Conservation (phyloP, 2,113 vertebrate genomes). For the Thalassarche chlororhynchos region DNA sequence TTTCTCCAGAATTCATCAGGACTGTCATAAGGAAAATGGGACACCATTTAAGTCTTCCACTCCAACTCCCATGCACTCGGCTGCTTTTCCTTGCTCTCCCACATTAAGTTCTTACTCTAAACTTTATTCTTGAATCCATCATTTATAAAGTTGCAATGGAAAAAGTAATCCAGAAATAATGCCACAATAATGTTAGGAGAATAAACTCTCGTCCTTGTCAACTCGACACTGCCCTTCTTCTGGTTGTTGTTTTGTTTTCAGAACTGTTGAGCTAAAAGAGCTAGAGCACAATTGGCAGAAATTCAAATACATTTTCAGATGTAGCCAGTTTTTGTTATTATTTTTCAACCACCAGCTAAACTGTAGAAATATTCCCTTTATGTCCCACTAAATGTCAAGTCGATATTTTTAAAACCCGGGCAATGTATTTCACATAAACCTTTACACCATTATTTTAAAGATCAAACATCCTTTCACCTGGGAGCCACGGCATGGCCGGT, state of each 20-base stretch:
- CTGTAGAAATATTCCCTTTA: slow-evolving; percentile 26
- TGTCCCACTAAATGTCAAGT: slow-evolving; percentile 48
- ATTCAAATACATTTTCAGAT: background rate
- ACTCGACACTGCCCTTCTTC: background rate
- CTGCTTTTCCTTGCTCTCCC: background rate
- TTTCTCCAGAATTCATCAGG: background rate
- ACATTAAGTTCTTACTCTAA: background rate
- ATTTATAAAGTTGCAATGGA: background rate
- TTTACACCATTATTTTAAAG: slow-evolving; percentile 65
- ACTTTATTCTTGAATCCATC: background rate
- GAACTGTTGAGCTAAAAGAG: background rate
- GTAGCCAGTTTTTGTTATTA: slow-evolving; percentile 2
- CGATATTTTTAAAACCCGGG: slow-evolving; percentile 47
- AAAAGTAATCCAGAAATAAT: background rate
- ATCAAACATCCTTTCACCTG: slow-evolving; percentile 70
- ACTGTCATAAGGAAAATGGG: background rate
- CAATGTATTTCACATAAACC: slow-evolving; percentile 45
- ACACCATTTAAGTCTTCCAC: background rate
- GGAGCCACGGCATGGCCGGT: slow-evolving; percentile 17
- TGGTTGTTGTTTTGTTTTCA: background rate
- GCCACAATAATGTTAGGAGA: background rate
- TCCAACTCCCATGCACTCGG: background rate
- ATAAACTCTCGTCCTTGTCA: background rate
- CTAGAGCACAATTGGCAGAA: background rate
- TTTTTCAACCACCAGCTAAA: slow-evolving; percentile 47